A percentile compares a stretch with the other conserved stretches of the same genome.
Conservation (phyloP, 2,113 vertebrate species). For the Zosterops japonicus region DNA sequence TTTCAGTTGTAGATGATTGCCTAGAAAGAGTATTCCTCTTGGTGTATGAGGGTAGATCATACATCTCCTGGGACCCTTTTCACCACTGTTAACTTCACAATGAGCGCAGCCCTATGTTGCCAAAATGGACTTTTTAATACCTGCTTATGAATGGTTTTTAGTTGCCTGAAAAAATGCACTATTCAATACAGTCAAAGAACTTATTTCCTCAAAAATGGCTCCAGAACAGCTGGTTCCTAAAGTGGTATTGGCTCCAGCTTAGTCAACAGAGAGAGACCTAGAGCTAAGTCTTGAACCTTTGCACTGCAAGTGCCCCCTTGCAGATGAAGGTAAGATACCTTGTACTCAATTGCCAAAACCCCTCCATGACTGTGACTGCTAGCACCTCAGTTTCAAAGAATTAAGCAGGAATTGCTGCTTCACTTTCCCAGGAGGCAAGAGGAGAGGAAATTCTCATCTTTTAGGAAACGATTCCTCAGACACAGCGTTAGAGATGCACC, state of each 20-base stretch:
- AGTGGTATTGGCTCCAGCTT: neutral
- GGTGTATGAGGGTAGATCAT: neutral
- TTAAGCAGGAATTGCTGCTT: neutral
- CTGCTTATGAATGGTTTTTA: neutral
- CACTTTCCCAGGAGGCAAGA: neutral
- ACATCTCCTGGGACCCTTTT: neutral
- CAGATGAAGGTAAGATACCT: neutral
- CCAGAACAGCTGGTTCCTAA: neutral
- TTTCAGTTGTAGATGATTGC: neutral
- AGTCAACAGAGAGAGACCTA: neutral
- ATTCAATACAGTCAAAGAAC: neutral
- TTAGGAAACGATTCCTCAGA: neutral
- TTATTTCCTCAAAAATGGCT: neutral
- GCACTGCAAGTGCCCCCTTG: accelerated
- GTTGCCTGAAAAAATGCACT: neutral
- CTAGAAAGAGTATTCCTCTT: neutral
- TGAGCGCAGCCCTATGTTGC: accelerated
- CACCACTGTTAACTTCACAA: neutral
- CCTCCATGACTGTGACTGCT: neutral
- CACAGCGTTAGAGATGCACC: neutral
- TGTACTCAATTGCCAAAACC: neutral
- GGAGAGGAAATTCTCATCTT: neutral
- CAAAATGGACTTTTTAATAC: neutral
- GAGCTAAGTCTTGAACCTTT: neutral
- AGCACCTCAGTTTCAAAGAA: neutral